Conservation (phyloP, 2,113 vertebrate species). For the Ceyx cyanopectus region DNA sequence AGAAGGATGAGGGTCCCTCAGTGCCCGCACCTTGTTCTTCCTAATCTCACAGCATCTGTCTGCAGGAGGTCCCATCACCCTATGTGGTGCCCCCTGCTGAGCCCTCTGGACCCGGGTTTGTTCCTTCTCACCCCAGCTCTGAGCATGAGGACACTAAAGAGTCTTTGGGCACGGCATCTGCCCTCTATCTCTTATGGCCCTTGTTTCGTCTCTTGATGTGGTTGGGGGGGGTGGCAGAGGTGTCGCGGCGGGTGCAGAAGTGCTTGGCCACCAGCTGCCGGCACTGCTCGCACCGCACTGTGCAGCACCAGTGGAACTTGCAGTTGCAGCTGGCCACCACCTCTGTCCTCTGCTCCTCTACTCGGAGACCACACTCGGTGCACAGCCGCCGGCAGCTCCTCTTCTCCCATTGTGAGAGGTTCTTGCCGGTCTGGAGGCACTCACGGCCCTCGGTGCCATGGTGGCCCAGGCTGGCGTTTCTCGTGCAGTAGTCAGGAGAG, state of each 20-base stretch:
- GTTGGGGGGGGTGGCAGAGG: not conserved
- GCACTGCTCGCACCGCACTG: slow-evolving; percentile 91
- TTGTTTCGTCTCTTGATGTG: slow-evolving; percentile 73
- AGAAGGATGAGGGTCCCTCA: fast-evolving
- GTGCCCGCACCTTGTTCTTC: not conserved
- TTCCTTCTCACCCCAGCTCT: not conserved
- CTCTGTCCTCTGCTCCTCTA: slow-evolving; percentile 84
- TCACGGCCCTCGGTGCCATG: slow-evolving; percentile 92
- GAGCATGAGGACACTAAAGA: fast-evolving
- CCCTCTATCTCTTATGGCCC: slow-evolving; percentile 65
- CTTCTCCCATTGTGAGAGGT: slow-evolving; percentile 82
- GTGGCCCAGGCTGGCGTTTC: slow-evolving; percentile 87
- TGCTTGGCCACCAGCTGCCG: slow-evolving; percentile 85
- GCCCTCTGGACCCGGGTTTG: fast-evolving
- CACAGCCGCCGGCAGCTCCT: slow-evolving; percentile 90
- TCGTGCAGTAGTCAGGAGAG: slow-evolving; percentile 92
- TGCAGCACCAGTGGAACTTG: slow-evolving; percentile 97
- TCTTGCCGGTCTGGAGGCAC: slow-evolving; percentile 85
- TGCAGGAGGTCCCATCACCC: not conserved
- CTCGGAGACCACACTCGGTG: slow-evolving; percentile 87
- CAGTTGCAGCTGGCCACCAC: slow-evolving; percentile 92
- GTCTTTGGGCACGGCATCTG: fast-evolving
- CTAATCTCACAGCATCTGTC: fast-evolving
- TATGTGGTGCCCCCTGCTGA: fast-evolving
- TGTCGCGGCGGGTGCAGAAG: slow-evolving; percentile 80